Evolutionary conservation across 1,140 invertebrate species (phyloP), one percentile per base, ranked within the genome.

Genomic region (Himalopsyche phryganea): DNA sequence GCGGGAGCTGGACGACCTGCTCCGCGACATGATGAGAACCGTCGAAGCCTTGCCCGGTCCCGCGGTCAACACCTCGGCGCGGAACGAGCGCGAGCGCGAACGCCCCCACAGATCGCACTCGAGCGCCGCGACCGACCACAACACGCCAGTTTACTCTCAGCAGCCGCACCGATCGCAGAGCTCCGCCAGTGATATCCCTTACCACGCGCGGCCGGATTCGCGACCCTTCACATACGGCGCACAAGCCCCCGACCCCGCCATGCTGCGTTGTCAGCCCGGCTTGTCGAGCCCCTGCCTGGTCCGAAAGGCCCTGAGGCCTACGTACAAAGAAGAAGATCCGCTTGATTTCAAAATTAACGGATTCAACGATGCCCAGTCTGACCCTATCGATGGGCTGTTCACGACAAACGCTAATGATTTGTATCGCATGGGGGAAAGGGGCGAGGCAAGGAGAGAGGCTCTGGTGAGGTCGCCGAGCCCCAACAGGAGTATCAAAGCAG

Each of bases 21-120:
- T 92, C 46, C 83, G 84, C 66, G 89, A 90, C 69, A 90, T 92
- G 88, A 81, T 91, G 76, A 79, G 87, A 50, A 90, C 89, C 23
- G 88, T 91, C 61, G 86, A 90, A 79, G 86, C 84, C 68, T 84
- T 88, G 68, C 85, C 85, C 48, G 50, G 63, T 70, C 17, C 33
- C 10, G 17, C 32, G 44, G 11, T 11, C 14, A 23, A 7, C 38
- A 11, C 38, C 20, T 6, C 28, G 1, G 11, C 38, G 71, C 42
- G 40, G 7, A 3, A 11, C 14, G 20, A 20, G n/a, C 38, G 15
- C 38, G 11, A 15, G 11, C n/a, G 38, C 3, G 38, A 40, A 3
- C 15, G 38, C 15, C n/a, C 14, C 5, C 20, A 20, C 23, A 33
- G 23, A 35, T 17, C 35, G 17, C 40, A 19, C 11, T 46, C 46